Evolutionary conservation across 2,797 vertebrate genomes (phyloP), one percentile per base, ranked within the genome.

Genomic region (Aselliscus stoliczkanus): DNA sequence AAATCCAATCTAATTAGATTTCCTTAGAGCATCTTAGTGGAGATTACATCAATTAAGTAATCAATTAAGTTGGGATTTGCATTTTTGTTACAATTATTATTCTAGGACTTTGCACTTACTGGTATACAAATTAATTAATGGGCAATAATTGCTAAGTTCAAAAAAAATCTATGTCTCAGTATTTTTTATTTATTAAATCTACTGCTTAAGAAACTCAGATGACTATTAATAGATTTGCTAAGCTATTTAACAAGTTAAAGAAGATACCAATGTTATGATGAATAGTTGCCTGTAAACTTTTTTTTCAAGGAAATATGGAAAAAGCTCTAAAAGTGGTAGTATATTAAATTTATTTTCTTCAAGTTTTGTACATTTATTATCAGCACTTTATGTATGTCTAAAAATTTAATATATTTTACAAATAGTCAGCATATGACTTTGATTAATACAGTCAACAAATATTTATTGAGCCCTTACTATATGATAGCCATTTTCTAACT

Each of bases 1-100:
- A 62, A 65, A 15, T 64, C n/a, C 31, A 65, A 83, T 42, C 12
- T 85, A 1, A 44, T 9, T 70, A 94, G 56, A 34, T 34, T 47
- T 50, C 67, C 73, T 47, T 3, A 18, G 15, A 67, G 50, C 15
- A 77, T 95, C 69, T 94, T 0, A 93, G 70, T 93, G 94, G 37
- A 87, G 85, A 84, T 42, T 64, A 39, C 25, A 42, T 37, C 29
- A 54, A 29, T 77, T 65, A 58, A 80, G 76, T 93, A 47, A n/a
- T n/a, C n/a, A n/a, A n/a, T n/a, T n/a, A 88, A 91, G 85, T 96
- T 93, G 88, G 84, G 77, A 94, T 70, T 96, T 95, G n/a, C 69
- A 89, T 95, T 96, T 95, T 97, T 95, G 34, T 73, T 69, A 62
- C 64, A 81, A 42, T 52, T 56, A 87, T n/a, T 62, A 86, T 65